Percentiles rank a stretch among this genome's conserved stretches.
Evolutionary conservation across 1,140 invertebrate genomes (phyloP).

Genomic region (Daktulosphaira vitifoliae): DNA sequence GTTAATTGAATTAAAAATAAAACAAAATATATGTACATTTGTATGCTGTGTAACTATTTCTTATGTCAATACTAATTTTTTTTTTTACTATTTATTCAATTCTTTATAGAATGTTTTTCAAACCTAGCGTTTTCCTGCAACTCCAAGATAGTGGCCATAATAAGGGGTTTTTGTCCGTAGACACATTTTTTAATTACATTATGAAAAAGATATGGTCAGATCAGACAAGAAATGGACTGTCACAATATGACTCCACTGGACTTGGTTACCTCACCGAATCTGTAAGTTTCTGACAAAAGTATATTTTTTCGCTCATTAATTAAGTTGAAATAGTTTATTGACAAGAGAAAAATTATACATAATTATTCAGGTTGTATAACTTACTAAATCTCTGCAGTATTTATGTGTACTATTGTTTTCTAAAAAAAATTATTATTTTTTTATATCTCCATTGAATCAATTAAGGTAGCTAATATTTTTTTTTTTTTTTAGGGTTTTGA

Average conservation of each 20-base stretch:
- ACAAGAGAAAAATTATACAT: too few species aligned
- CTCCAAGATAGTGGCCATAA: constrained; percentile 67
- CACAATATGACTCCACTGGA: constrained; percentile 85
- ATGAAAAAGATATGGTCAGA: constrained; percentile 91
- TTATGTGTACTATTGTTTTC: too few species aligned
- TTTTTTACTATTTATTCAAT: too few species aligned
- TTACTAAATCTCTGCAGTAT: too few species aligned
- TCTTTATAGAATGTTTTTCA: constrained; percentile 61
- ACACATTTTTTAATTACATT: constrained; percentile 86
- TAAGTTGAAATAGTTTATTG: too few species aligned
- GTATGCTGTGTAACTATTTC: too few species aligned
- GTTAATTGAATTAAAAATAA: too few species aligned
- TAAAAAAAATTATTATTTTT: not conserved
- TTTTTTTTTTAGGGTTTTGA: constrained; percentile 68
- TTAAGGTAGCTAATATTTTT: not conserved
- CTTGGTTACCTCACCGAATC: constrained; percentile 84
- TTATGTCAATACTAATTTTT: too few species aligned
- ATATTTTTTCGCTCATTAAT: too few species aligned
- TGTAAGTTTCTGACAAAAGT: constrained; percentile 51
- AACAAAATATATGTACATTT: too few species aligned
- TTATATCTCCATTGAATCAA: not conserved
- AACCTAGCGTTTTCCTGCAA: constrained; percentile 74
- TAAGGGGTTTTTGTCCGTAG: constrained; percentile 69
- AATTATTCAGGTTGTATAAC: too few species aligned
- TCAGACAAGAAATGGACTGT: constrained; percentile 85